Base-by-base conservation (phyloP, 1,140 invertebrate genomes). In the Drosophila mauritiana region DNA sequence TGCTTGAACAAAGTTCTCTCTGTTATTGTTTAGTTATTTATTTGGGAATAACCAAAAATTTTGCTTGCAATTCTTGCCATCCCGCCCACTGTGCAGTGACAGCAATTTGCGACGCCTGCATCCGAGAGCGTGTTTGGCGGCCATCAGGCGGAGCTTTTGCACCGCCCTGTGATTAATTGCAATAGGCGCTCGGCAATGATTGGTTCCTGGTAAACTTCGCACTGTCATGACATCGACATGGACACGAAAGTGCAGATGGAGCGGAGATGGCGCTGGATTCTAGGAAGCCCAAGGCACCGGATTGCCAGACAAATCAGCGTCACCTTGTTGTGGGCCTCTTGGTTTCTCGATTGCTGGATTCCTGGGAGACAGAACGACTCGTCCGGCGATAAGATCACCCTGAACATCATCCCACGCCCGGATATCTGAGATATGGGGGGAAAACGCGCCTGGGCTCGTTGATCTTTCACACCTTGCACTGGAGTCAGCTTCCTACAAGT, bases 101-200 rank as follows among this genome's bases (percentile, higher is more conserved):
- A 76, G 73, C 61, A 76, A 76, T 76, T 67, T 76, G 53, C 73
- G 20, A 45, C 17, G 72, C 70, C 59, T 74, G 58, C 43, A 63
- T 37, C 45, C 45, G 39, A 39, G 69, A 64, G 78, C 84, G 83
- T 88, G 84, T 49, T 67, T 67, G 20, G 70, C 62, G 58, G 76
- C 79, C 82, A 86, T 86, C 82, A 86, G 73, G 4, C 40, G 48
- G 78, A 69, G 63, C 79, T 61, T 70, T 78, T 63, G 79, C 83
- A 72, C 68, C 83, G 72, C 74, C 73, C 58, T 79, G 57, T 89
- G 84, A 88, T 89, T 88, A 88, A 88, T 83, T 89, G 84, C 57
- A 79, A 88, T 77, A 74, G 78, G 58, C 42, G 56, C 70, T 52
- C 46, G 61, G 48, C 83, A 83, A 83, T 83, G 83, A 88, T 88